Evolutionary conservation across 2,797 vertebrate species (phyloP).

Genomic region (Pagetopsis macropterus): DNA sequence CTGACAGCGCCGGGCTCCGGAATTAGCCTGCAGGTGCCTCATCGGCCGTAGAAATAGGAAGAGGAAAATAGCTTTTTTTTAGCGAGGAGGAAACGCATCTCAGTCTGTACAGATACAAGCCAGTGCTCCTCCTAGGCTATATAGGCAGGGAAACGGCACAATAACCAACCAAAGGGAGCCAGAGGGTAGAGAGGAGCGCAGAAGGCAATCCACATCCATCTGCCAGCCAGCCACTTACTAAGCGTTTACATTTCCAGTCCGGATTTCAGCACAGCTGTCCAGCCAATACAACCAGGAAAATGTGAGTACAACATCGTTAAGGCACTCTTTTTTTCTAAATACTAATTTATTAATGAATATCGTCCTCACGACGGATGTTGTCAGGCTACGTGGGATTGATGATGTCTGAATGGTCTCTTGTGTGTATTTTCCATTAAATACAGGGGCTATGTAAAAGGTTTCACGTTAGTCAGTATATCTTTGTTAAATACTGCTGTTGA

Average conservation of each 20-base stretch:
- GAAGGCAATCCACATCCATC: conserved; percentile 75
- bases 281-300: conserved; percentile 65
- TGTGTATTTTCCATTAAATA: background rate
- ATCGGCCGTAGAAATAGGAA: conserved; percentile 40
- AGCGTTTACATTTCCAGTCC: conserved; percentile 64
- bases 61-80: background rate
- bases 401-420: conserved; percentile 13
- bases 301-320: conserved; percentile 69
- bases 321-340: background rate
- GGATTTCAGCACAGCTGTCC: conserved; percentile 70
- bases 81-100: conserved; percentile 23
- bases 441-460: background rate
- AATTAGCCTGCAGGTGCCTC: conserved; percentile 67
- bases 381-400: conserved; percentile 17
- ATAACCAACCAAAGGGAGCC: conserved; percentile 72
- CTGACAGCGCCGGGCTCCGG: conserved; percentile 61
- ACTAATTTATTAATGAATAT: conserved; percentile 9
- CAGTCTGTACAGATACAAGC: conserved; percentile 38
- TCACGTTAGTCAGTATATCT: background rate
- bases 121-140: conserved; percentile 65
- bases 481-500: background rate
- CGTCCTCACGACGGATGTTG: conserved; percentile 18
- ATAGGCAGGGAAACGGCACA: conserved; percentile 72
- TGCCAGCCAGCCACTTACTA: conserved; percentile 71
- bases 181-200: conserved; percentile 79